Percentiles rank a stretch among this genome's conserved stretches.
These are phyloP conservation scores for Myzus persicae DNA, from an alignment of 1,140 invertebrate species.

Conservation along the genomic window DNA sequence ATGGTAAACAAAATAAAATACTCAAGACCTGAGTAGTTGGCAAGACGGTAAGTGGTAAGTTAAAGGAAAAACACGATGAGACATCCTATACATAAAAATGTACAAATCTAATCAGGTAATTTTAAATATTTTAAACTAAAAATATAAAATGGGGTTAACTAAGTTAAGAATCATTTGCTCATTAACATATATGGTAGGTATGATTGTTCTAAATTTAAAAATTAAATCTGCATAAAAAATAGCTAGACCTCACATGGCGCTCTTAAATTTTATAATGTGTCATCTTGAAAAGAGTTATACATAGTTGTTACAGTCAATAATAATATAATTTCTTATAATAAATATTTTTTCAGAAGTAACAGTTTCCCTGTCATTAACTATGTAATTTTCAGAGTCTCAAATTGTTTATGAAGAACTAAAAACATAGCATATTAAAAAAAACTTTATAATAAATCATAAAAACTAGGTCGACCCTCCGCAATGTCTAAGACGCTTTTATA, in stretches of 20 bases:
- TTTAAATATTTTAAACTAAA: neutral
- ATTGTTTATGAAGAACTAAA: neutral
- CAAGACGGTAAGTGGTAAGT: neutral
- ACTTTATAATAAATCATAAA: constrained; percentile 12
- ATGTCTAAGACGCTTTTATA: neutral
- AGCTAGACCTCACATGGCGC: neutral
- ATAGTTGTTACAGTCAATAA: neutral
- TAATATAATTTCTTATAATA: neutral
- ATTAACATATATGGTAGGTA: too few species aligned
- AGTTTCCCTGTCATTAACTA: constrained; percentile 34
- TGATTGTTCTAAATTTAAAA: neutral
- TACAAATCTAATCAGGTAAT: neutral
- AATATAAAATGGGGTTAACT: neutral
- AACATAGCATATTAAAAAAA: neutral
- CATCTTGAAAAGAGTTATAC: neutral
- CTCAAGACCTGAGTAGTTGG: neutral
- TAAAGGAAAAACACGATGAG: neutral
- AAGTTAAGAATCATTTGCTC: neutral
- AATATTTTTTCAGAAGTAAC: neutral
- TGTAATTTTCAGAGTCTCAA: neutral
- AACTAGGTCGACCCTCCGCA: neutral
- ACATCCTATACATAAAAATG: neutral
- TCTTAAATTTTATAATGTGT: neutral
- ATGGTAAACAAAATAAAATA: neutral
- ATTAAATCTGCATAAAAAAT: too few species aligned